These are phyloP conservation scores for Chitala chitala DNA, from an alignment of 2,113 vertebrate species.

Conservation along the genomic window DNA sequence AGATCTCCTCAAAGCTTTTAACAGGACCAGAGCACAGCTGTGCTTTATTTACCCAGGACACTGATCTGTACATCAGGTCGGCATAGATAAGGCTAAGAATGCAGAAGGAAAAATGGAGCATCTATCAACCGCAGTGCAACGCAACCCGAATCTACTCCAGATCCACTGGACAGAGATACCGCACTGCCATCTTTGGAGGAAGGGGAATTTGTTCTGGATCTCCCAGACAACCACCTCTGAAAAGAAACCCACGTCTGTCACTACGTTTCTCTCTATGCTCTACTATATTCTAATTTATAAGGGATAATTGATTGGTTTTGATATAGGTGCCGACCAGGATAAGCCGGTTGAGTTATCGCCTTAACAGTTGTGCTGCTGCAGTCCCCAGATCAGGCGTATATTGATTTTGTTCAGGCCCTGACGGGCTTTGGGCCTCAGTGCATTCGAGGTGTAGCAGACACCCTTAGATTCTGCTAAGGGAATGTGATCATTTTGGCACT, in stretches of 20 bases:
- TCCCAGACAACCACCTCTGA: conserved; percentile 6
- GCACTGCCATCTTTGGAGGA: conserved; percentile 12
- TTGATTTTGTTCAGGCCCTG: conserved; percentile 28
- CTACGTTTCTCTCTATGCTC: conserved; percentile 27
- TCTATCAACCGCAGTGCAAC: conserved; percentile 21
- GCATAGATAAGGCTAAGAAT: not conserved
- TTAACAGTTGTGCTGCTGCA: not conserved
- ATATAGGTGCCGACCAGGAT: conserved; percentile 9
- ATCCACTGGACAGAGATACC: conserved; percentile 4
- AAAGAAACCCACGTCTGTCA: not conserved
- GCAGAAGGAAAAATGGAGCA: not conserved
- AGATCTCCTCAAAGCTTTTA: not conserved
- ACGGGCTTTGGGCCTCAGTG: conserved; percentile 1
- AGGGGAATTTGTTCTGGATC: conserved; percentile 14
- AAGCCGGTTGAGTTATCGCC: conserved; percentile 19
- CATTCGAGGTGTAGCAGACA: not conserved
- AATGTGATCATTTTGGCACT: not conserved
- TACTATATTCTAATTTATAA: conserved; percentile 31
- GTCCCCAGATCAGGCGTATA: not conserved
- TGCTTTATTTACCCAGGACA: not conserved
- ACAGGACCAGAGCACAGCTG: not conserved
- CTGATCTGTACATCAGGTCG: not conserved
- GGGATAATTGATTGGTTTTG: conserved; percentile 23
- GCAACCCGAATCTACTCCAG: conserved; percentile 21
- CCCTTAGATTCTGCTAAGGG: not conserved